A percentile compares a stretch with the other conserved stretches of the same genome.
Evolutionary conservation across 1,140 invertebrate species (phyloP).

Genomic region (Drosophila eugracilis): DNA sequence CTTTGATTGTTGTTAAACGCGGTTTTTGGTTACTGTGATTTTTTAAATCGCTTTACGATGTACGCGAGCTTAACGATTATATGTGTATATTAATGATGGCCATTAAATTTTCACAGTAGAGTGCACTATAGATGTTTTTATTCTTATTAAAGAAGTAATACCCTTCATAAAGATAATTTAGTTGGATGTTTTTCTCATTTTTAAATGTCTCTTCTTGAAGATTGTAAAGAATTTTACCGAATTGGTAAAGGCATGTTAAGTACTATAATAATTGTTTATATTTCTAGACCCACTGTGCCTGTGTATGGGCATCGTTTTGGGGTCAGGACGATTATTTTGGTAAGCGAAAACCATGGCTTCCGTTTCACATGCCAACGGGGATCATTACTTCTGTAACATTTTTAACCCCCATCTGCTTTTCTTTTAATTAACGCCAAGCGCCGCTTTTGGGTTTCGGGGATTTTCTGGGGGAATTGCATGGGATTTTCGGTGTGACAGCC

Average conservation of each 20-base stretch:
- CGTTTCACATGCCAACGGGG: slow-evolving; percentile 43
- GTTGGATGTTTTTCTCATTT: no score
- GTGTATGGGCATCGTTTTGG: slow-evolving; percentile 20
- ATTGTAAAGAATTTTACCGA: no score
- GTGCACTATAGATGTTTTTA: not conserved
- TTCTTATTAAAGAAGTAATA: not conserved
- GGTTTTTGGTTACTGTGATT: slow-evolving; percentile 11
- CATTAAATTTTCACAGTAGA: slow-evolving; percentile 21
- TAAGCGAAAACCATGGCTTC: slow-evolving; percentile 29
- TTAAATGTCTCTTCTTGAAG: no score
- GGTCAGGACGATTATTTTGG: slow-evolving; percentile 23
- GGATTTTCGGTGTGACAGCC: slow-evolving; percentile 15
- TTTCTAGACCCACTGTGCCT: slow-evolving; percentile 13
- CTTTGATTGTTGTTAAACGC: slow-evolving; percentile 25
- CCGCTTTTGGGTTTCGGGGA: not conserved
- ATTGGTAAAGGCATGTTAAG: no score
- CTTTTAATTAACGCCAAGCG: slow-evolving; percentile 33
- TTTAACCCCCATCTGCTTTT: slow-evolving; percentile 20
- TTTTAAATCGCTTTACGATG: slow-evolving; percentile 28
- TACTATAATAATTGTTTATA: no score
- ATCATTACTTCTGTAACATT: slow-evolving; percentile 42
- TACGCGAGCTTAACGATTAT: slow-evolving; percentile 32
- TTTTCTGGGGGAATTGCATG: slow-evolving; percentile 3
- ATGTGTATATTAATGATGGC: slow-evolving; percentile 12
- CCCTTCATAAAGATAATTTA: no score